These are phyloP conservation scores for Eupeodes latifasciatus DNA, from an alignment of 2,888 invertebrate genomes.

Conservation along the genomic window DNA sequence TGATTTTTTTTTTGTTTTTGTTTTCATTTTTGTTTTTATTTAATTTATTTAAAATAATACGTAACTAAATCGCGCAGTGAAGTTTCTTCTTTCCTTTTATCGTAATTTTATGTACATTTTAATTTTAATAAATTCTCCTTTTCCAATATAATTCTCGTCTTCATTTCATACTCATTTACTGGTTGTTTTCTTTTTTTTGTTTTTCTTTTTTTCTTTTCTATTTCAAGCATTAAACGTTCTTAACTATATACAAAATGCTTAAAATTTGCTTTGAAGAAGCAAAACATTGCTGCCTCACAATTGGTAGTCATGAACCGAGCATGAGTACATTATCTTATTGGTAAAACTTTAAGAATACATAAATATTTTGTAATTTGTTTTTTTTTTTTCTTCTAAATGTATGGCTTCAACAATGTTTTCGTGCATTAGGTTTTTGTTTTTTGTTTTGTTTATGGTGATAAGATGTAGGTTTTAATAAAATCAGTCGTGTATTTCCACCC, in stretches of 20 bases:
- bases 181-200: constrained; percentile 35
- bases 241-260: constrained; percentile 74
- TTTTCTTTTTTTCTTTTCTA: too few species aligned
- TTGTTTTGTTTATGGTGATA: constrained; percentile 40
- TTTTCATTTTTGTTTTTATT: background rate
- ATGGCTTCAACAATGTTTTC: constrained; percentile 69
- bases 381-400: constrained; percentile 46
- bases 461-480: constrained; percentile 71
- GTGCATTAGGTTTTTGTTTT: constrained; percentile 58
- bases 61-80: constrained; percentile 71
- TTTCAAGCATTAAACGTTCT: constrained; percentile 70
- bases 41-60: constrained; percentile 68
- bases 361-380: constrained; percentile 54
- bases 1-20: constrained; percentile 31
- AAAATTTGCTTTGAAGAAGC: constrained; percentile 60
- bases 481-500: constrained; percentile 85
- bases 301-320: constrained; percentile 42
- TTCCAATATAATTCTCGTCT: constrained; percentile 44
- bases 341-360: constrained; percentile 69
- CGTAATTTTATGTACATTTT: constrained; percentile 69
- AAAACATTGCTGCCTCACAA: constrained; percentile 45
- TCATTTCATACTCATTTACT: constrained; percentile 52
- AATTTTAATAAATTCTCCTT: constrained; percentile 66
- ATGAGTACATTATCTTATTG: constrained; percentile 73
- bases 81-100: constrained; percentile 44